Base-by-base conservation (phyloP, 1,140 invertebrate genomes). In the Macrobrachium nipponense region DNA sequence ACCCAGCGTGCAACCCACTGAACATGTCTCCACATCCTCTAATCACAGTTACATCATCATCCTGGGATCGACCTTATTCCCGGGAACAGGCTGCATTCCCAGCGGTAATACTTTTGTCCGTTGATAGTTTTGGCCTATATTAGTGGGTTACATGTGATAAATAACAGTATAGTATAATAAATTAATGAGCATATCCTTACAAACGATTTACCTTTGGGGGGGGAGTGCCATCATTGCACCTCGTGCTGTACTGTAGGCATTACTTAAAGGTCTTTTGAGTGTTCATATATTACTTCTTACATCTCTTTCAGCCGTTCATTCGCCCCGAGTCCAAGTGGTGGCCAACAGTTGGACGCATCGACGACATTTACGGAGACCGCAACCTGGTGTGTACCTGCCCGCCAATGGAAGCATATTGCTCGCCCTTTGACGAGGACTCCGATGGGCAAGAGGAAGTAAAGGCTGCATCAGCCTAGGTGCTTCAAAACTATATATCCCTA, bases 331-430 rank as follows among this genome's bases (percentile, higher is more conserved):
- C 94, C 2, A 99, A 99, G 92, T 95, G 98, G 73, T 99, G 98
- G 98, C 98, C 98, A 17, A 97, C 96, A 27, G 97, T 99, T 3
- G 95, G 96, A 51, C 94, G 98, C 90, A 99, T 99, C 85, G 98
- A 99, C 91, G 98, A 99, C 91, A 97, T 96, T 90, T 99, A 98
- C 90, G 99, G 98, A 5, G 99, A 99, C 91, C 98, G 98, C 91
- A 97, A 99, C 92, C 93, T 99, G 18, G 95, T 99, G 0, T 99
- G 98, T 91, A 97, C 97, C 0, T 99, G 97, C 91, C 97, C 97
- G 51, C 96, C 96, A 4, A 95, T 97, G 89, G 90, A 90, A 78
- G 87, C 91, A 95, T 80, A 91, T 83, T 62, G 83, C 23, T 89
- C 89, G 15, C 89, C 89, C 51, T 82, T 77, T 58, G 85, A 87